These are phyloP conservation scores for Centroberyx gerrardi DNA, from an alignment of 2,797 vertebrate species.

Conservation along the genomic window DNA sequence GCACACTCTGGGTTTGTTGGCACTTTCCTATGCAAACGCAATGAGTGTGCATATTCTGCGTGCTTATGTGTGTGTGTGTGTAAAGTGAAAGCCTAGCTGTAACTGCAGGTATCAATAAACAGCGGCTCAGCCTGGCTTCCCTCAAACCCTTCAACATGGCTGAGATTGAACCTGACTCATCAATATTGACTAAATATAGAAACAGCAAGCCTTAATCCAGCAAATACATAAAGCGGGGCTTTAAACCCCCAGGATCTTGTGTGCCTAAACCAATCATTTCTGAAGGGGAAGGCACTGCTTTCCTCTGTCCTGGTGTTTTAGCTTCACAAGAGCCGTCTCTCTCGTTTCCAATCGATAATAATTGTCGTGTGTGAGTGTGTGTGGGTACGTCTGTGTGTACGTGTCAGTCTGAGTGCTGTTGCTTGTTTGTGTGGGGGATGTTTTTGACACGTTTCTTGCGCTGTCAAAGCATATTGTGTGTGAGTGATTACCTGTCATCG, in stretches of 20 bases:
- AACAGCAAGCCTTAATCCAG: constrained; percentile 52
- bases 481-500: constrained; percentile 82
- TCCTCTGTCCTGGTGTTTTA: constrained; percentile 40
- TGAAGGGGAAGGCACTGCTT: constrained; percentile 40
- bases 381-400: constrained; percentile 34
- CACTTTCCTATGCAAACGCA: constrained; percentile 43
- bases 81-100: constrained; percentile 44
- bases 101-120: constrained; percentile 36
- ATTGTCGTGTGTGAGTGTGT: constrained; percentile 30
- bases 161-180: constrained; percentile 63
- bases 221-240: constrained; percentile 28
- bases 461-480: constrained; percentile 79
- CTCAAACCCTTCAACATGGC: constrained; percentile 41
- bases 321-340: constrained; percentile 9
- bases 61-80: constrained; percentile 1
- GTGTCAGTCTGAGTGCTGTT: constrained; percentile 57
- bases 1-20: constrained; percentile 41
- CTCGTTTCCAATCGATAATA: constrained; percentile 54
- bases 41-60: constrained; percentile 39
- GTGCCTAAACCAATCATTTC: constrained; percentile 52
- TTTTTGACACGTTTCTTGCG: constrained; percentile 76
- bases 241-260: constrained; percentile 48
- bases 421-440: constrained; percentile 73
- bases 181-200: constrained; percentile 67
- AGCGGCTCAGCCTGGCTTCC: constrained; percentile 36